Evolutionary conservation across 1,140 invertebrate species (phyloP), one percentile per base, ranked within the genome.

Genomic region (Oreohelix idahoensis): DNA sequence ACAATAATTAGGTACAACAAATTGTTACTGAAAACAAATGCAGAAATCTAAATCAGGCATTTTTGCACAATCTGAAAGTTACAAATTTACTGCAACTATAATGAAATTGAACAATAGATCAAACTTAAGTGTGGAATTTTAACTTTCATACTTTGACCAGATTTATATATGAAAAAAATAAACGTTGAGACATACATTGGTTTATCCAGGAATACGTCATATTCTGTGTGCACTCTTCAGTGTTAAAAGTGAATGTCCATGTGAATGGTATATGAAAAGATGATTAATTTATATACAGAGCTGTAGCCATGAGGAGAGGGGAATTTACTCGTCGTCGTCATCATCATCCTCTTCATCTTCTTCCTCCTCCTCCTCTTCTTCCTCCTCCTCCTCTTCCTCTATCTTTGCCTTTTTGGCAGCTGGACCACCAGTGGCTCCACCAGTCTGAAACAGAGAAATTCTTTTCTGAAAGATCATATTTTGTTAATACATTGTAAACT

Each of bases 311-410:
- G 45, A 49, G 53, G 17, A n/a, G 53, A 20, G 10, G 1, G 39
- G 29, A 58, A 58, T 79, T 69, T 70, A 79, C 49, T 86, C 85
- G 49, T 86, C 85, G 0, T 85, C 53, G 26, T 58, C 53, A n/a
- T 58, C 53, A n/a, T 58, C 87, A 42, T 86, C 87, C 0, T 86
- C 87, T 15, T 88, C 87, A 4, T 89, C 88, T 26, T 89, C 88
- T 66, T 88, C 86, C 26, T 88, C 88, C 0, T 88, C 89, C 10
- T 87, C 86, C 0, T 89, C 88, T 2, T 88, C 87, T 0, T 87
- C 86, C 0, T 87, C 86, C 0, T 84, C 86, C 0, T 87, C 87
- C 29, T 83, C 88, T 26, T 83, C 88, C n/a, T 35, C 83, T 11
- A 53, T 81, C 58, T 75, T 84, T n/a, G 76, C 42, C 66, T 83